These are phyloP conservation scores for Pangasianodon gigas DNA, from an alignment of 2,113 vertebrate genomes.

Conservation along the genomic window DNA sequence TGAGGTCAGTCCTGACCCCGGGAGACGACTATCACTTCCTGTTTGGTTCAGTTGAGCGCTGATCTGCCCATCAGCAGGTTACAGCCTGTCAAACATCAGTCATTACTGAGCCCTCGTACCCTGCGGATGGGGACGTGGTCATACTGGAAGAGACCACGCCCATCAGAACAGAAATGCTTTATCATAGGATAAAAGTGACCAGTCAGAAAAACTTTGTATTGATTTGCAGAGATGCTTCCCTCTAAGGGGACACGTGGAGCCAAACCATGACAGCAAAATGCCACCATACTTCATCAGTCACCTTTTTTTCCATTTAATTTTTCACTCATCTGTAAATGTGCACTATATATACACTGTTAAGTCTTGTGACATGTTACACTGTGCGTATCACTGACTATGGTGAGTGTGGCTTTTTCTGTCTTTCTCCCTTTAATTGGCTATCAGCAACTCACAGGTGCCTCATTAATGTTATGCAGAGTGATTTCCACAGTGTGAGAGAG, in stretches of 20 bases:
- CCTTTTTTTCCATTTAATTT: not conserved
- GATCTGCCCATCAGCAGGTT: slow-evolving; percentile 53
- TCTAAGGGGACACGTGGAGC: no score
- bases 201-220: not conserved
- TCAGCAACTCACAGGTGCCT: not conserved
- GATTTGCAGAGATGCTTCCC: not conserved
- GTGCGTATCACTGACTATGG: not conserved
- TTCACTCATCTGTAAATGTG: not conserved
- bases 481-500: not conserved
- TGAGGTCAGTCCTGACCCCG: not conserved
- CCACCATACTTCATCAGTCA: not conserved
- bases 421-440: not conserved
- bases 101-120: slow-evolving; percentile 5
- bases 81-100: not conserved
- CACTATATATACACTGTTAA: not conserved
- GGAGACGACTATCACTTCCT: slow-evolving; percentile 59
- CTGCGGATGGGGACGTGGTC: not conserved
- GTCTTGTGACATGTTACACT: not conserved
- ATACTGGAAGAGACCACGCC: not conserved
- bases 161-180: not conserved
- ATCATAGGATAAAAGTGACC: not conserved
- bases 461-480: not conserved
- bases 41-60: slow-evolving; percentile 60
- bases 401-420: not conserved
- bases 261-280: not conserved